Conservation (phyloP, 2,113 vertebrate genomes). For the Xenopus borealis region DNA sequence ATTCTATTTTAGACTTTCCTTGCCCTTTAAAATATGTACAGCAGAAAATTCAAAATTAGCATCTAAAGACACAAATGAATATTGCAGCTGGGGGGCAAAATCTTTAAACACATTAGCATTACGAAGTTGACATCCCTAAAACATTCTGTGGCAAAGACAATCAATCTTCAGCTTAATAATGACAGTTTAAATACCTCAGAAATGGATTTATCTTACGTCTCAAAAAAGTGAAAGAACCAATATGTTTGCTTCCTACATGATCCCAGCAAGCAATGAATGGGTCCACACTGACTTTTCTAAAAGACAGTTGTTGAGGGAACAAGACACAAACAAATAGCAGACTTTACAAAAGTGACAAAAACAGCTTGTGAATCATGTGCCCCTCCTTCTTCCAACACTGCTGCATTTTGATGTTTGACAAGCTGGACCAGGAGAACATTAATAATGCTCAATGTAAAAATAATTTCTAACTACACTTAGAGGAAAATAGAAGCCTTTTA, state of each 20-base stretch:
- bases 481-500: constrained; percentile 23
- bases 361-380: neutral
- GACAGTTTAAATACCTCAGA: constrained; percentile 25
- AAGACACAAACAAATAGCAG: constrained; percentile 1
- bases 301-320: constrained; percentile 22
- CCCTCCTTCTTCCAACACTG: neutral
- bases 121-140: constrained; percentile 20
- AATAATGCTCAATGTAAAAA: constrained; percentile 41
- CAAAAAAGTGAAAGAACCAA: neutral
- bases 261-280: neutral
- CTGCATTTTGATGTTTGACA: constrained; percentile 27
- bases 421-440: constrained; percentile 29
- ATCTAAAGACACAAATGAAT: constrained; percentile 6
- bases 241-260: neutral
- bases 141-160: constrained; percentile 23
- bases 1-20: too few relatives aligned
- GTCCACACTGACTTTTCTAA: constrained; percentile 20
- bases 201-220: constrained; percentile 22
- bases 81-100: constrained; percentile 21
- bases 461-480: constrained; percentile 23
- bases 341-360: constrained; percentile 19
- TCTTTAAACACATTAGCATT: constrained; percentile 25
- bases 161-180: constrained; percentile 26
- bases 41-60: neutral
- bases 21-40: too few relatives aligned